A percentile compares a stretch with the other conserved stretches of the same genome.
Evolutionary conservation across 2,797 vertebrate species (phyloP).

Genomic region (Iguana delicatissima): DNA sequence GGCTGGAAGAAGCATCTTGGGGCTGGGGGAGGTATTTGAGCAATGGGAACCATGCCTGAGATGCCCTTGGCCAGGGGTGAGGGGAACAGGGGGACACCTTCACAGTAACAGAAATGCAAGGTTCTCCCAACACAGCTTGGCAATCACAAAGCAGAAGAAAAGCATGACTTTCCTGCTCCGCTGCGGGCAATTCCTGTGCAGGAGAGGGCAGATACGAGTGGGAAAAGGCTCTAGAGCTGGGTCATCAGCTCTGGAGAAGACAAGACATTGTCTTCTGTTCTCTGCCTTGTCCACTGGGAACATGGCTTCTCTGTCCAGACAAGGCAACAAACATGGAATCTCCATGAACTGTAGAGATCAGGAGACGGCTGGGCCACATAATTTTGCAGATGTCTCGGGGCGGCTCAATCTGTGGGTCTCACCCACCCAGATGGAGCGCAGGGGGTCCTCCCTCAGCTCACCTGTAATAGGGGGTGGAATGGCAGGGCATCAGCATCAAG

Average conservation of each 20-base stretch:
- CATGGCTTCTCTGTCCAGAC: too few relatives aligned
- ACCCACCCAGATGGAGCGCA: background rate
- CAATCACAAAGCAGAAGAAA: background rate
- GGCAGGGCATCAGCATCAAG: constrained; percentile 95
- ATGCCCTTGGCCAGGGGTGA: background rate
- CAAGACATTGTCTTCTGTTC: too few relatives aligned
- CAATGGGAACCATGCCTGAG: background rate
- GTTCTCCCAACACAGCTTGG: too few relatives aligned
- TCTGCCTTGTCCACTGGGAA: too few relatives aligned
- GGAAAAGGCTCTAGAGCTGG: too few relatives aligned
- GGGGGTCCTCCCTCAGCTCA: constrained; percentile 62
- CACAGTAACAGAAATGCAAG: background rate
- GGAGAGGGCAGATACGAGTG: too few relatives aligned
- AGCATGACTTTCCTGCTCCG: background rate
- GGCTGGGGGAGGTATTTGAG: background rate
- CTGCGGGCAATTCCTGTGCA: too few relatives aligned
- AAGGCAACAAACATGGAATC: too few relatives aligned
- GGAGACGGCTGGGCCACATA: background rate
- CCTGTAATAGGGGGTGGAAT: constrained; percentile 97
- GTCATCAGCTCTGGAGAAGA: too few relatives aligned
- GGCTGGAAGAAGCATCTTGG: background rate
- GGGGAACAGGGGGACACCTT: background rate
- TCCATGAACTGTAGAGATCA: too few relatives aligned
- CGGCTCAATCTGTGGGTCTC: too few relatives aligned
- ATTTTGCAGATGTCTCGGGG: background rate